Evolutionary conservation across 2,113 vertebrate genomes (phyloP), one percentile per base, ranked within the genome.

Genomic region (Formicarius rufipectus): DNA sequence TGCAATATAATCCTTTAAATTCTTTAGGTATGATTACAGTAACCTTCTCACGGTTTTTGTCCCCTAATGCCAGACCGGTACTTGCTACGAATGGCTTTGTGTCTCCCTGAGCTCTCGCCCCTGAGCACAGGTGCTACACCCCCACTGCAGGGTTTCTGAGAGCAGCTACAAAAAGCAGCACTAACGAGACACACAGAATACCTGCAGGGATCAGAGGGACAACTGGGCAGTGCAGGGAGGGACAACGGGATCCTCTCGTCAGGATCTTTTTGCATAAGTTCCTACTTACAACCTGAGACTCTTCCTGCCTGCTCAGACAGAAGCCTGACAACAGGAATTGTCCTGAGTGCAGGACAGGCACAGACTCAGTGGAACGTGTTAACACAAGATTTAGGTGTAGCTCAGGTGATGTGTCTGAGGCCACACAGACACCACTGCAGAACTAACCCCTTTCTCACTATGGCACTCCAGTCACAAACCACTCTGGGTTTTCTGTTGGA

Each of bases 51-150:
- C 45, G n/a, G 9, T 81, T 93, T 90, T 91, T 68, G 60, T 95
- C 73, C 89, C 56, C 80, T 92, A 95, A 68, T 79, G 81, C 69
- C 52, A 89, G 74, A 64, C 62, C 87, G 67, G 66, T 84, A 89
- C 66, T 91, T 79, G 55, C 62, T 84, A 93, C 69, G 93, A 73
- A 73, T 0, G 3, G 84, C 64, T 90, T 88, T 67, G 84, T 50
- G 31, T 67, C 45, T 82, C 67, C 87, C 71, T 89, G 91, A 84
- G 78, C 96, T 24, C 79, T 90, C 80, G 62, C 87, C 80, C 66
- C 90, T 93, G 78, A 87, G 74, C 67, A 22, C 80, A 81, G 60
- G 52, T 67, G 35, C 68, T 89, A 67, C 22, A 95, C 86, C 73
- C 75, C 68, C 27, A 89, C 35, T 76, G 45, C 64, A 66, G 55